These are phyloP conservation scores for Hirudinaria manillensis DNA, from an alignment of 2,888 invertebrate genomes.

Conservation along the genomic window DNA sequence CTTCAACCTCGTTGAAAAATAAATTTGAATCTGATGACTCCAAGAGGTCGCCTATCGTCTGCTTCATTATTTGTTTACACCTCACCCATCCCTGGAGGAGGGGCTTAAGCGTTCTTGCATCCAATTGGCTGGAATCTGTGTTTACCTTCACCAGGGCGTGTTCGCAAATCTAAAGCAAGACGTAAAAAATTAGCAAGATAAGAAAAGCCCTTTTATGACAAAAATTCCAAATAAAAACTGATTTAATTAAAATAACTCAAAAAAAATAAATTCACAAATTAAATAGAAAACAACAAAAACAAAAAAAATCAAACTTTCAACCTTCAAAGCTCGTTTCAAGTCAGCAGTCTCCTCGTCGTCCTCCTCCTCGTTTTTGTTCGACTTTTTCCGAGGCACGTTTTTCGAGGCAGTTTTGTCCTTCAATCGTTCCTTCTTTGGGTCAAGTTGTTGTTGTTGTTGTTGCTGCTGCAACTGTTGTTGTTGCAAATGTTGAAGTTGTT, in stretches of 20 bases:
- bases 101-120: neutral
- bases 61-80: neutral
- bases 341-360: no score
- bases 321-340: neutral
- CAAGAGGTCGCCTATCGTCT: neutral
- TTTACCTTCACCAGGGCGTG: neutral
- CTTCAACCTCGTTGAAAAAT: neutral
- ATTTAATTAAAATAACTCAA: neutral
- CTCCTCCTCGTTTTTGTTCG: no score
- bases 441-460: no score
- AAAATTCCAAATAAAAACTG: neutral
- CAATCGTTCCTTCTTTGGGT: no score
- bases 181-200: no score
- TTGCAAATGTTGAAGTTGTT: no score
- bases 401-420: no score
- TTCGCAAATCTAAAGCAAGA: neutral
- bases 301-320: no score
- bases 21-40: neutral
- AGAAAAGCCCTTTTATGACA: no score
- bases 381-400: no score
- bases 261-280: no score
- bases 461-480: no score
- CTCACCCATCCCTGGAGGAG: neutral
- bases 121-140: neutral
- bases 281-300: neutral